Conservation (phyloP, 2,888 invertebrate species). For the Escarpia spicata region DNA sequence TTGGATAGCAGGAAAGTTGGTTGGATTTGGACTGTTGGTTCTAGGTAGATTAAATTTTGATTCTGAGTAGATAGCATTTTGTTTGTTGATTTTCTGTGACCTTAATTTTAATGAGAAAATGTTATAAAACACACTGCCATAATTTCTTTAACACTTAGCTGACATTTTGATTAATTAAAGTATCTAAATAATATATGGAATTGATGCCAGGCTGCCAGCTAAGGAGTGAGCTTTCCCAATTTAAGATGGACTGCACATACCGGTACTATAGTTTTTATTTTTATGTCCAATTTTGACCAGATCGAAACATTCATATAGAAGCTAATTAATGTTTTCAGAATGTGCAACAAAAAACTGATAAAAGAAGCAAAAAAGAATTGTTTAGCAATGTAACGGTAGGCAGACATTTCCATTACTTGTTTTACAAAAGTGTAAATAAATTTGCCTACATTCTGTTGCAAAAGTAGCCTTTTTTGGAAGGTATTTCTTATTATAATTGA, state of each 20-base stretch:
- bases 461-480: too few species aligned
- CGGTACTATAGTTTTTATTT: neutral
- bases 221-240: neutral
- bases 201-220: neutral
- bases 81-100: too few species aligned
- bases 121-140: too few species aligned
- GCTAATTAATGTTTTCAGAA: neutral
- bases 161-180: neutral
- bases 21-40: neutral
- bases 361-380: too few species aligned
- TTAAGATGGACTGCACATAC: neutral
- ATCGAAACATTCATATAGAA: neutral
- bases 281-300: neutral
- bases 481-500: too few species aligned
- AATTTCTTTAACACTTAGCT: neutral
- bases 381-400: too few species aligned
- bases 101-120: too few species aligned
- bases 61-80: neutral
- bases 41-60: neutral
- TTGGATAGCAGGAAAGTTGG: neutral
- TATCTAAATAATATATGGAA: too few species aligned
- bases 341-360: too few species aligned
- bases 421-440: too few species aligned
- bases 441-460: too few species aligned
- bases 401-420: too few species aligned